Evolutionary conservation across 2,888 invertebrate species (phyloP), one percentile per base, ranked within the genome.

Genomic region (Idaea dimidiata): DNA sequence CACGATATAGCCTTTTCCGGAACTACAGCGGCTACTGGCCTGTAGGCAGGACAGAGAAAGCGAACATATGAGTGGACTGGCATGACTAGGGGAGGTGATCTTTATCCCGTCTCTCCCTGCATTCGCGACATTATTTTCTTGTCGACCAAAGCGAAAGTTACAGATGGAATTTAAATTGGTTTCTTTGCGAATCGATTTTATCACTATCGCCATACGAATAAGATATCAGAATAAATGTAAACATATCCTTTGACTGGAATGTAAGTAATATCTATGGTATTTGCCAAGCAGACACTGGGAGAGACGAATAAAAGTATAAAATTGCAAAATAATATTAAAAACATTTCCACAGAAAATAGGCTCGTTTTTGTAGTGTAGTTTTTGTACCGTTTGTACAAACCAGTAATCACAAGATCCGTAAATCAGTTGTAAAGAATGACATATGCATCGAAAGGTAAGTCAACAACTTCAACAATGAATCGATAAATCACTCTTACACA

Each of bases 1-100:
- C 94, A 97, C 97, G 97, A 97, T 97, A 96, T 97, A 97, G 95
- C 97, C 97, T 95, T 96, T 97, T 94, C 96, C 97, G 94, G 96
- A 97, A 94, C 96, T 97, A 94, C 97, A 96, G 94, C 96, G 96
- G 94, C 96, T 97, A 95, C 96, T 96, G 93, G 96, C 96, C 97
- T 97, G 94, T 88, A 88, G 88, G 89, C 94, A 94, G 87, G 89
- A 88, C 88, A 93, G 85, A 90, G 88, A 93, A 91, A 91, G 93
- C 91, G 91, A 89, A 93, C 90, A 87, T 88, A 88, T 92, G 88
- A 91, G 89, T 91, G 90, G 90, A 86, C 77, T 81, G 83, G 84
- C 88, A 83, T 86, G 86, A 86, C 80, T 86, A 76, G 82, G 88
- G 86, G 82, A 79, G 81, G 84, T 84, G 83, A 83, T 78, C 68